Evolutionary conservation across 2,113 vertebrate species (phyloP).

Genomic region (Nibea albiflora): DNA sequence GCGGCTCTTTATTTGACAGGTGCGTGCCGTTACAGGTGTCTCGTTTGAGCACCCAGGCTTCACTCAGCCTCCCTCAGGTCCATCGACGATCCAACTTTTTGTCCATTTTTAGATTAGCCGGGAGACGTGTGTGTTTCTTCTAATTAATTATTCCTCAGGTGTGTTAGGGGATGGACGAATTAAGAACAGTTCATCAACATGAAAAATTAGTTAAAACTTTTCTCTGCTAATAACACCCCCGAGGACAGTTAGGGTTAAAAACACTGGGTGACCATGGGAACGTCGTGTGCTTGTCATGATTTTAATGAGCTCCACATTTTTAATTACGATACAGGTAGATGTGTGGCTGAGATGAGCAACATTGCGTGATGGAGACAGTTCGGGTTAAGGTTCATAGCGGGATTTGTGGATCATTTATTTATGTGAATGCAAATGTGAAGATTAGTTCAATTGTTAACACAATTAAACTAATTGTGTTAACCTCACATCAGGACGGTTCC

Average conservation of each 20-base stretch:
- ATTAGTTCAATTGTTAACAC: too few species aligned
- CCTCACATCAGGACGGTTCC: too few species aligned
- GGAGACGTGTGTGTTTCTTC: background rate
- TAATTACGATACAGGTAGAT: background rate
- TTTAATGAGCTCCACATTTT: background rate
- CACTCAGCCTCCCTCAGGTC: too few species aligned
- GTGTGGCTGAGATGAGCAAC: background rate
- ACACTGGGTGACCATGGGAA: background rate
- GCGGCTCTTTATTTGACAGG: too few species aligned
- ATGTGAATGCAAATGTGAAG: too few species aligned
- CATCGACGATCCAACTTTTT: too few species aligned
- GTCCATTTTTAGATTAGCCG: background rate
- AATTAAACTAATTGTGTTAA: too few species aligned
- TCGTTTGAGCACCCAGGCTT: too few species aligned
- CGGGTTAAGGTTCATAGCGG: background rate
- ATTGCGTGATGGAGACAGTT: background rate
- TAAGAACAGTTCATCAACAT: background rate
- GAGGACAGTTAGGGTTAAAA: background rate
- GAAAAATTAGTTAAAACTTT: slow-evolving; percentile 3
- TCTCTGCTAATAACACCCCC: background rate
- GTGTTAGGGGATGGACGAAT: background rate
- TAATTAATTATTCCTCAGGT: background rate
- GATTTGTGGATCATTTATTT: too few species aligned
- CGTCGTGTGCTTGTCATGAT: background rate
- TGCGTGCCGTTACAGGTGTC: too few species aligned